phyloP scores from a whole-genome alignment of 2,888 invertebrate genomes.

The Ormyrus labotus region DNA sequence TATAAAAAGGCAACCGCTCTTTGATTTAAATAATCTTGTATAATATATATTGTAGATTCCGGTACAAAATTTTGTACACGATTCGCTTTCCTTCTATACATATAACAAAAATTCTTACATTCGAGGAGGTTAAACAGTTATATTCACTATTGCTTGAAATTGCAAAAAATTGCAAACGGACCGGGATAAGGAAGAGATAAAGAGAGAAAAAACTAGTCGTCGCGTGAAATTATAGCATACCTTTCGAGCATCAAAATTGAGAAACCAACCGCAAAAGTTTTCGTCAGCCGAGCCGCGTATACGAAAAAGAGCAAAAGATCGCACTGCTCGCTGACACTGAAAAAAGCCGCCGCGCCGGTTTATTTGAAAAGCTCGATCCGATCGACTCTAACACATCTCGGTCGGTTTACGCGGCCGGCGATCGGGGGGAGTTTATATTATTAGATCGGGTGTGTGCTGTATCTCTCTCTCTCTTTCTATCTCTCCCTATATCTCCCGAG shows the following conservation, averaged over 20 bases:
- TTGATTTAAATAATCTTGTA: conserved; percentile 20
- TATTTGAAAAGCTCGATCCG: conserved; percentile 17
- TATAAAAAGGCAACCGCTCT: conserved; percentile 26
- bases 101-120: background rate
- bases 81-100: conserved; percentile 39
- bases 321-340: too few species aligned
- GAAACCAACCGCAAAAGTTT: too few species aligned
- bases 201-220: too few species aligned
- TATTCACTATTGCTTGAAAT: background rate
- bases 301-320: too few species aligned
- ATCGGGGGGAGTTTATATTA: conserved; percentile 65
- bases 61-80: conserved; percentile 17
- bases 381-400: background rate
- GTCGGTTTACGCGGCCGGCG: conserved; percentile 17
- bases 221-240: too few species aligned
- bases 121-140: conserved; percentile 4
- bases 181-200: too few species aligned
- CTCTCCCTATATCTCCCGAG: conserved; percentile 12
- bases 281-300: too few species aligned
- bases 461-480: conserved; percentile 59
- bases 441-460: conserved; percentile 64
- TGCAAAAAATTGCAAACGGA: too few species aligned
- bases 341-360: conserved; percentile 20
- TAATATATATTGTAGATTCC: background rate
- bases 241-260: too few species aligned